Percentiles rank a stretch among this genome's conserved stretches.
Conservation (phyloP, 2,113 vertebrate genomes). For the Tympanuchus pallidicinctus region DNA sequence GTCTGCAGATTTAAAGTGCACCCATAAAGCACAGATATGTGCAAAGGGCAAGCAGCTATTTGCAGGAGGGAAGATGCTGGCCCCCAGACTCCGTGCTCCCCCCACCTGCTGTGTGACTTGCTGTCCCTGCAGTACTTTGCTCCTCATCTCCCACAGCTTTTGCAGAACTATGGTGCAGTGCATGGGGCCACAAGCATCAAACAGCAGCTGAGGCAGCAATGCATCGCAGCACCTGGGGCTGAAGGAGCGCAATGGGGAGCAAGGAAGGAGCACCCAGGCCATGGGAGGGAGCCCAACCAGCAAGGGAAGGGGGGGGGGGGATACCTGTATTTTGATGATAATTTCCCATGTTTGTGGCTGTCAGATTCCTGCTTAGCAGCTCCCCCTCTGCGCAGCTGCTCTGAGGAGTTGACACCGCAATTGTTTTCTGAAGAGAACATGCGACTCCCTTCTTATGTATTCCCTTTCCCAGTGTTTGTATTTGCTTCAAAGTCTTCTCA, state of each 20-base stretch:
- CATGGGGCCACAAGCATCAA: not conserved
- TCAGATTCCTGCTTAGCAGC: constrained; percentile 42
- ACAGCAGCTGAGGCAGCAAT: accelerated
- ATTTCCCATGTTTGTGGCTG: constrained; percentile 4
- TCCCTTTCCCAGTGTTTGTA: constrained; percentile 64
- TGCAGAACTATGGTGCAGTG: not conserved
- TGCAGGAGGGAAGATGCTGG: not conserved
- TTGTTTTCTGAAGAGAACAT: constrained; percentile 73
- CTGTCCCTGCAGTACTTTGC: not conserved
- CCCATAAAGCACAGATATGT: accelerated
- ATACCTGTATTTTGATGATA: not conserved
- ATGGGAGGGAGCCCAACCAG: not conserved
- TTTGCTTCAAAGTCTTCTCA: constrained; percentile 74
- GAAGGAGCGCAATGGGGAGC: not conserved
- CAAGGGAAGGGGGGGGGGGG: not conserved
- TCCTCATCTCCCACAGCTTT: not conserved
- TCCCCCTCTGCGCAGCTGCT: constrained; percentile 28
- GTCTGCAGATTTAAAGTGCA: accelerated
- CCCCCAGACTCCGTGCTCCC: not conserved
- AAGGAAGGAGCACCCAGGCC: not conserved
- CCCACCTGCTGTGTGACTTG: not conserved
- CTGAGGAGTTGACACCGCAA: constrained; percentile 7
- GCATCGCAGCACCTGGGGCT: not conserved
- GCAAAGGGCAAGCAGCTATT: not conserved
- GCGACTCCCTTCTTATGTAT: constrained; percentile 68